Base-by-base conservation (phyloP, 2,113 vertebrate species). In the Diadophis punctatus region DNA sequence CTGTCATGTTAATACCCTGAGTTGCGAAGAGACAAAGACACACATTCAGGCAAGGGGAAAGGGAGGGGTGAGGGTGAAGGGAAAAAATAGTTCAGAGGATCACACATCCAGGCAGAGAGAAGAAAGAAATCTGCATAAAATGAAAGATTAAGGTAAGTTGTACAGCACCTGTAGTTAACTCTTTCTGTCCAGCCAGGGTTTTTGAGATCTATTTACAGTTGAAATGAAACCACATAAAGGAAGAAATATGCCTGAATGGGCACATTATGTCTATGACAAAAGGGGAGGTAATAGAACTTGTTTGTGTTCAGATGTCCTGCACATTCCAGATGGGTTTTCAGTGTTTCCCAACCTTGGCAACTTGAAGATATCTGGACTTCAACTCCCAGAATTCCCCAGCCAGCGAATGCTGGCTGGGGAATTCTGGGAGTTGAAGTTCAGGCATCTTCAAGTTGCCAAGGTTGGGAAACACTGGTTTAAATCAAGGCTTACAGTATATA, bases 1-100 rank as follows among this genome's bases (percentile, higher is more conserved):
- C 90, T 96, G 94, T 96, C 96, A 93, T 95, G 94, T 95, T 43
- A 5, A 90, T 93, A 92, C 0, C 30, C 20, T 0, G 93, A 87
- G 91, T 95, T 4, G 0, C 68, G 0, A 0, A 80, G 87, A 95
- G 93, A 93, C 94, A 95, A 96, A 96, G 93, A 22, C 48, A 27
- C 51, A 51, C 48, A 91, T 90, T 91, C 90, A 27, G 95, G 93
- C 8, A 22, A 94, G 93, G 93, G 55, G 90, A 22, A 25, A 27
- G 63, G 49, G 27, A 43, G 60, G 12, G 46, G 23, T 1, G 4
- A 51, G 88, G 88, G 91, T 86, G 58, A 92, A 27, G 63, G 51
- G 51, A 84, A 87, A 90, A 91, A 93, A 92, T 93, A 87, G 95
- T 92, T 94, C 89, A 46, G 8, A 8, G 91, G 46, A 30, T 85